Evolutionary conservation across 2,113 vertebrate species (phyloP), one percentile per base, ranked within the genome.

Genomic region (Passer montanus): DNA sequence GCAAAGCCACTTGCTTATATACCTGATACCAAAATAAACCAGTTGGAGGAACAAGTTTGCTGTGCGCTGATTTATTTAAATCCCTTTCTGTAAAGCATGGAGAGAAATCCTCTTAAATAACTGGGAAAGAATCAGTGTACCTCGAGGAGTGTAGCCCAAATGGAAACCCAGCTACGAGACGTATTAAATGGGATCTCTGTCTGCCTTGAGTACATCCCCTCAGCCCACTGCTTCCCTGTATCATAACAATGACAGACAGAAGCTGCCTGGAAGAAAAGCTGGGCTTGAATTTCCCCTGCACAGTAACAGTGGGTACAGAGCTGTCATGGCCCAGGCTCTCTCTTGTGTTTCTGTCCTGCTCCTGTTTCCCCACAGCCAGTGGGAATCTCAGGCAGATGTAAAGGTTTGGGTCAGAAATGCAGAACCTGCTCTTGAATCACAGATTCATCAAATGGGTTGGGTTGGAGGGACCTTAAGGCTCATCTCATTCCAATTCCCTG

Each of bases 31-130:
- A 92, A 96, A 96, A 92, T 84, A 92, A 95, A 93, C 76, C 94
- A 55, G 85, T 46, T 67, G 88, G 88, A 94, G 83, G 89, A 94
- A 95, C 80, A 96, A 87, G 93, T 95, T 94, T 93, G 88, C 88
- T 73, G 26, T 33, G 73, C 4, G 12, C 68, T 95, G 93, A 94
- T 97, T 96, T 96, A 91, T 96, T 97, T 60, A 97, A 95, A 95
- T 95, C 96, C 85, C n/a, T 87, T 88, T 70, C 88, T 10, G 2
- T 64, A 89, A 66, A 84, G 80, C 86, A 16, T 16, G 26, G 80
- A 89, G 76, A 2, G 19, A 95, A 97, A 96, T 95, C 96, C 92
- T 96, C 94, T 96, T 97, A 95, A 96, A 79, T 73, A 89, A 81
- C 86, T 79, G 66, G 67, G 70, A 47, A 93, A 89, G 93, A 91